phyloP scores from a whole-genome alignment of 2,113 vertebrate genomes.

The Brienomyrus brachyistius region DNA sequence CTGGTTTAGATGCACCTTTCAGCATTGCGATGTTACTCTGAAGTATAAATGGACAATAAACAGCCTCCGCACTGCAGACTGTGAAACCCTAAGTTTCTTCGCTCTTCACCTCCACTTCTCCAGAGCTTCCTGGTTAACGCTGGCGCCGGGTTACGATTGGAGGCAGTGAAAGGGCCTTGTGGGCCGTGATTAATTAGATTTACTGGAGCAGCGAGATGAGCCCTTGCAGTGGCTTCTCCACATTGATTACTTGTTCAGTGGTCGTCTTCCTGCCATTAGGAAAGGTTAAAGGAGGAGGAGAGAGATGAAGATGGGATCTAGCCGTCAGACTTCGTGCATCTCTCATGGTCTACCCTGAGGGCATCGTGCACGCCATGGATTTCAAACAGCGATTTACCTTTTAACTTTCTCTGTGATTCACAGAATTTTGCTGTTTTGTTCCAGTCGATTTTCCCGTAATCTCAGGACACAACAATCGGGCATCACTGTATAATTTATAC shows the following conservation, averaged over 20 bases:
- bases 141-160: neutral
- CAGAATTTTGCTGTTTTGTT: neutral
- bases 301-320: neutral
- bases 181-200: slow-evolving; percentile 11
- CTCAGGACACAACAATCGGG: neutral
- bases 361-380: neutral
- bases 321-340: neutral
- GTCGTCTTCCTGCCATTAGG: neutral
- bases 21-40: neutral
- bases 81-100: neutral
- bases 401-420: neutral
- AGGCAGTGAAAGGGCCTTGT: neutral
- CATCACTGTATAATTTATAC: neutral
- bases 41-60: neutral
- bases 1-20: neutral
- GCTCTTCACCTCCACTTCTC: neutral
- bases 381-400: slow-evolving; percentile 2
- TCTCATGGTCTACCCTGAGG: neutral
- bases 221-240: neutral
- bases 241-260: neutral
- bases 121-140: neutral
- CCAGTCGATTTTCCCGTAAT: neutral
- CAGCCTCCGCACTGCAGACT: neutral
- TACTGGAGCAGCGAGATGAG: neutral
- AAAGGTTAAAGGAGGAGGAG: slow-evolving; percentile 15